Base-by-base conservation (phyloP, 2,797 vertebrate species). In the Australoheros facetus region DNA sequence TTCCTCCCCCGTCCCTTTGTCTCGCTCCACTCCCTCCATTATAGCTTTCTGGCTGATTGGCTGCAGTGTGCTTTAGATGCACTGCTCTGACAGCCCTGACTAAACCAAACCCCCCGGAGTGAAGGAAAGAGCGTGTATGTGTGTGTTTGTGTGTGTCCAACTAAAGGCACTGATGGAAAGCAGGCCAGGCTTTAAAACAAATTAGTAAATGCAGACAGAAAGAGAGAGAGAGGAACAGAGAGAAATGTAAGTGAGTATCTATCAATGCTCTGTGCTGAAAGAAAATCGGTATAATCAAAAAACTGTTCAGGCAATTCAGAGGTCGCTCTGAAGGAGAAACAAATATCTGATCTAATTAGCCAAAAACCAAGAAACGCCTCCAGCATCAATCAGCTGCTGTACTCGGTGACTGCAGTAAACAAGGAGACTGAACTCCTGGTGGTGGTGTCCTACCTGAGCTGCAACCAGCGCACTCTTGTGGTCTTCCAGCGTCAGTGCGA, bases 391-490 rank as follows among this genome's bases (percentile, higher is more conserved):
- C 77, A 76, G 73, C 71, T 54, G 51, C 23, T 9, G 60, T 19
- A 28, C 51, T 48, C 26, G 32, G 58, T 7, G 70, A 77, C 54
- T 30, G 57, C 26, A 55, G 71, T 56, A 53, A 71, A 64, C 19
- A 70, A 83, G 51, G 30, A 69, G 60, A 30, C 37, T 30, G 19
- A 66, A 10, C 56, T 34, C 71, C 30, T n/a, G 4, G 4, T 6
- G 28, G 28, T 12, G 48, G 12, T 55, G 78, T 88, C 87, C 94
- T 96, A 99, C 98, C 98, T 99, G 97, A 79, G 98, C 98, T 88
- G 94, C 96, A 81, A 96, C 96, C 93, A 99, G 97, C 51, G 98
- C 98, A 94, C 97, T 98, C 97, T 98, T 99, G 97, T 99, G 98
- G 97, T 98, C 97, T 91, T 99, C 96, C 91, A 99, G 89, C 70